Base-by-base conservation (phyloP, 1,140 invertebrate genomes). In the Meloidogyne hapla region DNA sequence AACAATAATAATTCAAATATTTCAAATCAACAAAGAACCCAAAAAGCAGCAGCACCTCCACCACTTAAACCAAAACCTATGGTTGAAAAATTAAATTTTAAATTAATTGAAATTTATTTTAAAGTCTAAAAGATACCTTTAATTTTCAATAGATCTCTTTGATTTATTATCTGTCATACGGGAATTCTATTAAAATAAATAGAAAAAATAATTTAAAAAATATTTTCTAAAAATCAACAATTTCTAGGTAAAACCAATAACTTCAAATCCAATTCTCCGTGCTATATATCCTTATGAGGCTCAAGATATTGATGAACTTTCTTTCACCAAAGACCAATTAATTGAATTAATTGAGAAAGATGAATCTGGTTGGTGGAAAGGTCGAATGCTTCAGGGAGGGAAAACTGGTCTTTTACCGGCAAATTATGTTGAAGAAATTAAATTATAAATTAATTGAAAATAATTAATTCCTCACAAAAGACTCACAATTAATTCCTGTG, bases 351-450 rank as follows among this genome's bases (percentile, higher is more conserved):
- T 92, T 1, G 90, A 91, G 86, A 91, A 92, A 90, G 92, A 92
- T 87, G 89, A 90, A 61, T 90, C 90, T 26, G 91, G 92, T 21
- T 92, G 92, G 92, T 92, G 91, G 91, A 88, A 88, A 67, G 91
- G 91, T 63, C 88, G 88, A 79, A 78, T 91, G 9, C 18, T 56
- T 56, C 18, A 56, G n/a, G 87, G 88, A 75, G 90, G 89, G 1
- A 90, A 90, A 83, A 89, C 89, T 67, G 92, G 92, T 26, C 88
- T 92, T 2, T 91, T 92, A 75, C 92, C 92, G 9, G 90, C 90
- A 8, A 92, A 92, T 85, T 92, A 92, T 82, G 90, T 92, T 45
- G 89, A 91, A 78, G 90, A 90, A 84, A n/a, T 56, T 56, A 21
- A 56, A 56, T 56, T n/a, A 21, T n/a, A n/a, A 48, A 48, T 5